Percentiles rank a stretch among this genome's conserved stretches.
Conservation (phyloP, 2,888 invertebrate species). For the Eupeodes luniger region DNA sequence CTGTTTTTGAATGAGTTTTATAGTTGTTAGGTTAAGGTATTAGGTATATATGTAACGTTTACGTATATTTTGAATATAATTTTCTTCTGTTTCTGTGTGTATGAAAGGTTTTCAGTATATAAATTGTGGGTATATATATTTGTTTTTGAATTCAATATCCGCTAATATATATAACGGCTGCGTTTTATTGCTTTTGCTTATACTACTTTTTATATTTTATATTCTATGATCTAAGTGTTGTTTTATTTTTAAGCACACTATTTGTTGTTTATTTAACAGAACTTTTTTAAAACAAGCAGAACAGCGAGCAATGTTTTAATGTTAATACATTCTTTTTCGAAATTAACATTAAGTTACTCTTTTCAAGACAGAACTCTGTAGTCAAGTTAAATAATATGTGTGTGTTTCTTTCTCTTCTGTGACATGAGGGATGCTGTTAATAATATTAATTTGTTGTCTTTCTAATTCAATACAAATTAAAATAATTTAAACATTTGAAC, state of each 20-base stretch:
- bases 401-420: slow-evolving; percentile 2
- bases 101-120: slow-evolving; percentile 9
- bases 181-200: slow-evolving; percentile 41
- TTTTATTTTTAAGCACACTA: not conserved
- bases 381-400: slow-evolving; percentile 43
- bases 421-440: slow-evolving; percentile 50
- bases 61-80: not conserved
- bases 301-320: slow-evolving; percentile 31
- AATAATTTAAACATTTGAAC: slow-evolving; percentile 23
- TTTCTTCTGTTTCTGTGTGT: slow-evolving; percentile 59
- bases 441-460: slow-evolving; percentile 29
- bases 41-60: not conserved
- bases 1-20: slow-evolving; percentile 54
- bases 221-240: slow-evolving; percentile 51
- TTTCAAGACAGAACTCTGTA: slow-evolving; percentile 65
- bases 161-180: slow-evolving; percentile 19
- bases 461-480: slow-evolving; percentile 35
- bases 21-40: slow-evolving; percentile 6
- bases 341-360: slow-evolving; percentile 37
- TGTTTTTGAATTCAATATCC: slow-evolving; percentile 29
- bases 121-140: slow-evolving; percentile 12
- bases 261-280: slow-evolving; percentile 25
- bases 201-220: slow-evolving; percentile 34
- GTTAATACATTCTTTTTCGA: slow-evolving; percentile 30
- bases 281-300: slow-evolving; percentile 46